These are phyloP conservation scores for Protophormia terraenovae DNA, from an alignment of 2,888 invertebrate species.

Conservation along the genomic window DNA sequence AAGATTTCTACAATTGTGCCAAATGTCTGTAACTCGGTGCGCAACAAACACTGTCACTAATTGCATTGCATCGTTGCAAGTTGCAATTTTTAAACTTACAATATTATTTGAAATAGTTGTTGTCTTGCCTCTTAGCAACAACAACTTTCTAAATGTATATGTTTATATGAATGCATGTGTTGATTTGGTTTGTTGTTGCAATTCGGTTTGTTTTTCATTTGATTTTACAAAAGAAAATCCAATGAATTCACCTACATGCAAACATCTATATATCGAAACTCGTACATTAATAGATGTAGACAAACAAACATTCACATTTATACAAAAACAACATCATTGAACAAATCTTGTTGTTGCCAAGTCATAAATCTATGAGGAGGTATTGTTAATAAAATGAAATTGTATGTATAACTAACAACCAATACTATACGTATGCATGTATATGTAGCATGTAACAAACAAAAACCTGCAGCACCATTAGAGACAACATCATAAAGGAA, in stretches of 20 bases:
- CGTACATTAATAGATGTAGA: neutral
- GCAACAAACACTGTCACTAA: constrained; percentile 39
- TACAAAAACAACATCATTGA: constrained; percentile 23
- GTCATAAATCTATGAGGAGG: constrained; percentile 62
- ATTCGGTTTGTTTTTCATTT: constrained; percentile 37
- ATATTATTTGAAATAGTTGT: constrained; percentile 1
- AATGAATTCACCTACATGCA: neutral
- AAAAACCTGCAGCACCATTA: constrained; percentile 27
- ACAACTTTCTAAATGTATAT: constrained; percentile 42
- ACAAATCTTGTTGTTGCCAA: constrained; percentile 61
- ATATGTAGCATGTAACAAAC: constrained; percentile 29
- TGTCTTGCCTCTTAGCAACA: constrained; percentile 35
- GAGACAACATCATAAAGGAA: constrained; percentile 45
- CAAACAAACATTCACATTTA: constrained; percentile 26
- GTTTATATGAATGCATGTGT: neutral
- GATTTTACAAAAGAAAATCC: constrained; percentile 40
- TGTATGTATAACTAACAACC: constrained; percentile 33
- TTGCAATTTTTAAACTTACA: neutral
- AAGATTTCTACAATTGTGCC: neutral
- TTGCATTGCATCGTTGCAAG: constrained; percentile 33
- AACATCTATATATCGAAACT: no score
- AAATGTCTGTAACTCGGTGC: neutral
- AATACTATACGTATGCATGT: constrained; percentile 25
- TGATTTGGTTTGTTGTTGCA: neutral
- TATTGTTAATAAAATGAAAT: constrained; percentile 49